Conservation (phyloP, 2,797 vertebrate genomes). For the Ctenochaetus hawaiiensis region DNA sequence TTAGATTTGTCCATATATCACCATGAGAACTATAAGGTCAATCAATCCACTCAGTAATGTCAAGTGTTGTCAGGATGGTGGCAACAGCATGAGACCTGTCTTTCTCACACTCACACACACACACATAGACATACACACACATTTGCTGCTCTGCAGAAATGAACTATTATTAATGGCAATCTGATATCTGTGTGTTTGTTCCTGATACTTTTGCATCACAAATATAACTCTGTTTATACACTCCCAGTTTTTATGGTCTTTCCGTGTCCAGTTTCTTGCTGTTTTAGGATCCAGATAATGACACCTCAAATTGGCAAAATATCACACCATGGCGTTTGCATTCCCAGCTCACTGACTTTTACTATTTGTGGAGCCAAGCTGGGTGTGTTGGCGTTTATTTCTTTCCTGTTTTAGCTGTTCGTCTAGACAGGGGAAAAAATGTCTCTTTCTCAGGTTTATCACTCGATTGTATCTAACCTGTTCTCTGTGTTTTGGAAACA, state of each 20-base stretch:
- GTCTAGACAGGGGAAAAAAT: constrained; percentile 4
- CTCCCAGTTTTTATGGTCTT: constrained; percentile 6
- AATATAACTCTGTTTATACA: constrained; percentile 9
- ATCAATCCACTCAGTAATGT: constrained; percentile 41
- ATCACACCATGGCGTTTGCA: constrained; percentile 26
- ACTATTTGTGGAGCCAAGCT: constrained; percentile 23
- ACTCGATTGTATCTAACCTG: not conserved
- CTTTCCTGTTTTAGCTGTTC: constrained; percentile 6
- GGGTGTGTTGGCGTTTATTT: constrained; percentile 52
- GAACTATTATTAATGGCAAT: not conserved
- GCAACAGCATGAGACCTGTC: not conserved
- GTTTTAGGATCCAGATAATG: constrained; percentile 42
- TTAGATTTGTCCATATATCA: constrained; percentile 29
- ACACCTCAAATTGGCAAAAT: constrained; percentile 36
- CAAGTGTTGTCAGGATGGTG: not conserved
- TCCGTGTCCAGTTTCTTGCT: constrained; percentile 30
- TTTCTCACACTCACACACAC: not conserved
- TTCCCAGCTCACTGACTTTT: constrained; percentile 27
- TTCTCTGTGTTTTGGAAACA: not conserved
- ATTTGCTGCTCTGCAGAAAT: constrained; percentile 5
- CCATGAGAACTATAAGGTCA: constrained; percentile 18
- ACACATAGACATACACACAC: constrained; percentile 7
- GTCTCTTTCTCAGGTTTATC: not conserved
- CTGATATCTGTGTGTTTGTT: not conserved
- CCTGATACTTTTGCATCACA: not conserved